Evolutionary conservation across 2,113 vertebrate genomes (phyloP), one percentile per base, ranked within the genome.

Genomic region (Quiscalus mexicanus): DNA sequence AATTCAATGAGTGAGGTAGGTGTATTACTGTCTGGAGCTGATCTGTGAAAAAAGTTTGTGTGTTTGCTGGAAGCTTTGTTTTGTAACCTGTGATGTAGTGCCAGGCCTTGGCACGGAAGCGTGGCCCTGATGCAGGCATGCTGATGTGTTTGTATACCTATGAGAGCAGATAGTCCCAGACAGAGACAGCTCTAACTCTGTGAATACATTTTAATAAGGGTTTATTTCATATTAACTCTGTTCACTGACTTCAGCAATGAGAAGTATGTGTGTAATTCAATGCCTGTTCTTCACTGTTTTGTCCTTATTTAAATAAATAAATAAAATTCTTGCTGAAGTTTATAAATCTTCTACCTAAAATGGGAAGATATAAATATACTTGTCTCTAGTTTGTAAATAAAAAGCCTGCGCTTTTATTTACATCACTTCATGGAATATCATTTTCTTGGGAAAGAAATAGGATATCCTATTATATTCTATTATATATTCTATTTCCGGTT

Each of bases 71-170:
- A 71, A 91, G 64, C 69, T 96, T 96, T 93, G 86, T 83, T 96
- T 91, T 84, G 50, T 76, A 85, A 70, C 59, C 75, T 92, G 73
- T 96, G 92, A 95, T 92, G 81, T 52, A 79, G 78, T 96, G 75
- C 79, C 93, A 91, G 71, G 68, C 52, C 70, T 89, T 92, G 85
- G 92, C 86, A 84, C 0, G 0, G 87, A 62, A 86, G n/a, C 5
- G 5, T 27, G 39, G 39, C 78, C 81, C 52, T 79, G 73, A 14
- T 64, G 64, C 65, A 81, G 89, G 74, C 78, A 78, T 50, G 81
- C 90, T 83, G 75, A 55, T 92, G 44, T 93, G 84, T 94, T 97
- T 95, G 44, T 89, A 18, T 47, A 94, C 94, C 89, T 95, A 68
- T 24, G 91, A 89, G 56, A 90, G 78, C 47, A 73, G 71, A 84